Evolutionary conservation across 2,888 invertebrate genomes (phyloP), one percentile per base, ranked within the genome.

Genomic region (Netelia melanura): DNA sequence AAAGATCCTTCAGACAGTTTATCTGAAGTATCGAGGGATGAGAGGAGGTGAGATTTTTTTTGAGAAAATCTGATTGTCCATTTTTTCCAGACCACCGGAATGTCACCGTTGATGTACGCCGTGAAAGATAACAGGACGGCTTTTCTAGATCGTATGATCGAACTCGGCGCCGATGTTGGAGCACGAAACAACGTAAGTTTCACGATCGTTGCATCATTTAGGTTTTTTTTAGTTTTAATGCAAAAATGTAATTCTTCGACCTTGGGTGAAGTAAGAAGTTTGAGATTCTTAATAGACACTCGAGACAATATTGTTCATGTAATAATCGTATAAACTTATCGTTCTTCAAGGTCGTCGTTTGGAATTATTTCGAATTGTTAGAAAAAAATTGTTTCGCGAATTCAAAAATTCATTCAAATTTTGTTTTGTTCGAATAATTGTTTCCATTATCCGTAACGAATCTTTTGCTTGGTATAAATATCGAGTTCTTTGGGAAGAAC

Each of bases 41-140:
- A 56, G 14, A n/a, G 14, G 10, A 23, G 11, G 17, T 67, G 65
- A 25, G n/a, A 61, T 6, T 21, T 44, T 61, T 75, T 75, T 65
- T 86, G 52, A 43, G 74, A 75, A 61, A 62, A 21, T 17, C 25
- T 71, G 70, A 10, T 64, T 67, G 52, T 17, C 43, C 23, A 70
- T 90, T 90, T 92, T 91, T 96, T 96, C 78, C 95, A 98, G 98
- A 96, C 96, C 88, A 98, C 97, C 79, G 98, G 98, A 86, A 98
- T 98, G 97, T 98, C 98, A 81, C 98, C 99, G 30, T 95, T 99
- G 89, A 99, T 99, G 98, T 97, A 97, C 93, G 98, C 98, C 1
- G 98, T 98, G 43, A 98, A 98, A 94, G 99, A 99, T 94, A 99
- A 98, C 94, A 96, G 98, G 88, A 97, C 98, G 0, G 97, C 97